Conservation (phyloP, 2,113 vertebrate genomes). For the Chaenogobius annularis region DNA sequence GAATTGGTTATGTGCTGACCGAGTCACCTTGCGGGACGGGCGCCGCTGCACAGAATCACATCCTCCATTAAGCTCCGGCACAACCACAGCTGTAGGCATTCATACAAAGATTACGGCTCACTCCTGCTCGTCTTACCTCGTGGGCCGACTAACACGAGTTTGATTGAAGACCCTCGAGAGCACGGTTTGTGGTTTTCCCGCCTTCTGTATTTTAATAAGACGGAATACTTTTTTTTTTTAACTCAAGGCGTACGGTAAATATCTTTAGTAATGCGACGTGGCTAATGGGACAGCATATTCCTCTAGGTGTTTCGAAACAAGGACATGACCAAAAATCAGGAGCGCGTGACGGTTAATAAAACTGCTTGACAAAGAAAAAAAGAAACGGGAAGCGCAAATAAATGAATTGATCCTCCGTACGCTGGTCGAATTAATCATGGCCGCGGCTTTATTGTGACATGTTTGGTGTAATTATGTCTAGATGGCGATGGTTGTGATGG, state of each 20-base stretch:
- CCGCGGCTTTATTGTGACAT: slow-evolving; percentile 63
- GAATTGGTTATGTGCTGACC: slow-evolving; percentile 62
- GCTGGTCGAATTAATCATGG: slow-evolving; percentile 66
- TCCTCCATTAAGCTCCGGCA: slow-evolving; percentile 61
- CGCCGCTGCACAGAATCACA: slow-evolving; percentile 57
- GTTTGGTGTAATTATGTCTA: slow-evolving; percentile 67
- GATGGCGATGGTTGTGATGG: slow-evolving; percentile 70
- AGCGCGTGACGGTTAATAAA: slow-evolving; percentile 59
- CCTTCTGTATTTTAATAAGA: background rate
- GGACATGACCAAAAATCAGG: slow-evolving; percentile 40
- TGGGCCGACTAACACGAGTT: slow-evolving; percentile 52
- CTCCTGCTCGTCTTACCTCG: slow-evolving; percentile 36
- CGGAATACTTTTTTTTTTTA: too few species aligned
- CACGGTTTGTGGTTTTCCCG: slow-evolving; percentile 49
- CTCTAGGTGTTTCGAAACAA: slow-evolving; percentile 54
- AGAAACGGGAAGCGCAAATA: slow-evolving; percentile 50
- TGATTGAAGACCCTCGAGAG: slow-evolving; percentile 64
- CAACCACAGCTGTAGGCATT: slow-evolving; percentile 55
- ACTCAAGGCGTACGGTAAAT: slow-evolving; percentile 48
- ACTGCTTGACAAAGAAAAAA: slow-evolving; percentile 19
- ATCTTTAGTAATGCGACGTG: slow-evolving; percentile 47
- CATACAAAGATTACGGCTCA: slow-evolving; percentile 57
- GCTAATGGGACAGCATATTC: slow-evolving; percentile 61
- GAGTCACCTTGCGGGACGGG: slow-evolving; percentile 73
- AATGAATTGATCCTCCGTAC: slow-evolving; percentile 65